Evolutionary conservation across 2,797 vertebrate genomes (phyloP), one percentile per base, ranked within the genome.

Genomic region (Chelidonichthys spinosus): DNA sequence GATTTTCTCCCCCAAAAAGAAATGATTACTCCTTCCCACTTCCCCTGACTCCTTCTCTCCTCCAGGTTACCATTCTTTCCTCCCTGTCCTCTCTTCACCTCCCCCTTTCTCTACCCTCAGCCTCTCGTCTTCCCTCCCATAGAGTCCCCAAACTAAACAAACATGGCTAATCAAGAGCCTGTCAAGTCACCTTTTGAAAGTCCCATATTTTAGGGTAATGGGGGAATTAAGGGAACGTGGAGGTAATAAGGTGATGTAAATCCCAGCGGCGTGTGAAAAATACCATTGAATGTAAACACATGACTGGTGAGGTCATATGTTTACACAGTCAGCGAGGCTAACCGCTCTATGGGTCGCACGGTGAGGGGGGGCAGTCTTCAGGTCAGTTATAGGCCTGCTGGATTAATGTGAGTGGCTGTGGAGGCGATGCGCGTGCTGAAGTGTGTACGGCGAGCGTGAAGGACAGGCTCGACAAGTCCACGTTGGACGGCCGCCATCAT

Each of bases 251-350:
- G 64, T 85, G 85, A 91, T 90, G 84, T 82, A 89, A 87, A 89
- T 89, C 87, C 81, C 79, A 61, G 69, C 52, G 79, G 87, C 73
- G 74, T 82, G 88, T 92, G 87, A 91, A 92, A 90, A 92, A 88
- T 89, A 82, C 80, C 76, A 62, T 53, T 74, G 76, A 87, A 79
- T 71, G 78, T 85, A 85, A 89, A 87, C 83, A 87, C 77, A 90
- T 88, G 90, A 91, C 77, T 53, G 8, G 64, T 92, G 92, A 93
- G 88, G 85, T 94, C 92, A 92, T 93, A 82, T 90, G 84, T 92
- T 94, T 91, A 86, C 92, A 91, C 88, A 84, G 89, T 87, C 79
- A 87, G 85, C 69, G 52, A 87, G 89, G 89, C 91, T 89, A 91
- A 91, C 86, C 36, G 8, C 81, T 82, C 78, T 72, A 60, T 80